phyloP scores from a whole-genome alignment of 2,888 invertebrate genomes.

The Troides aeacus region DNA sequence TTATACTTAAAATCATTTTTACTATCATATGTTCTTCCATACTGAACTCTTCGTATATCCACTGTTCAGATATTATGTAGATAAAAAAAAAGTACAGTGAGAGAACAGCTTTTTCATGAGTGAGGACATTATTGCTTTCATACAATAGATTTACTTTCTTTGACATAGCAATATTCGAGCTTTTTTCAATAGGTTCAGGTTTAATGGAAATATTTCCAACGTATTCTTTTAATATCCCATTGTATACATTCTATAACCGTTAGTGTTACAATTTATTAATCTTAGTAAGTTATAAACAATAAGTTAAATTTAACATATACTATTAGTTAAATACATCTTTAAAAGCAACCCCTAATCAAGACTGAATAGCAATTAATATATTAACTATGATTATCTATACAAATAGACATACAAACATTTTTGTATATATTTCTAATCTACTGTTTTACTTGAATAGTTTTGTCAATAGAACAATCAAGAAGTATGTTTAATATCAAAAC shows the following conservation, averaged over 20 bases:
- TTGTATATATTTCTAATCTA: too few relatives aligned
- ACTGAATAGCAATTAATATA: too few relatives aligned
- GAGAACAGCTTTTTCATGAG: neutral
- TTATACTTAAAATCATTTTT: neutral
- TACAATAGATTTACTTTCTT: conserved; percentile 5
- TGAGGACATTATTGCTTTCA: neutral
- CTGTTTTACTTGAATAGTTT: too few relatives aligned
- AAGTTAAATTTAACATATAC: too few relatives aligned
- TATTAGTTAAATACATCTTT: too few relatives aligned
- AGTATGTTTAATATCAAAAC: too few relatives aligned
- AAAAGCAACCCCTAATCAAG: too few relatives aligned
- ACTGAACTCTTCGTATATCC: neutral
- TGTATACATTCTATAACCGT: neutral
- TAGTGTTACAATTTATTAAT: too few relatives aligned
- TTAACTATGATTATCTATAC: too few relatives aligned
- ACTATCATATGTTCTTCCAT: neutral
- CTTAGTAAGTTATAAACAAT: too few relatives aligned
- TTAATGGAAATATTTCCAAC: neutral
- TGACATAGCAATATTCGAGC: neutral
- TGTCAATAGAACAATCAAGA: too few relatives aligned
- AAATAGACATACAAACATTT: too few relatives aligned
- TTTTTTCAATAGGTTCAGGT: neutral
- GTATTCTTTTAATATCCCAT: neutral
- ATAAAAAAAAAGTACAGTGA: neutral
- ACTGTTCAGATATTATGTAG: neutral